Percentiles rank a stretch among this genome's conserved stretches.
Evolutionary conservation across 92 coral and sea anemone species (phyloP).

Genomic region (Diadumene lineata): DNA sequence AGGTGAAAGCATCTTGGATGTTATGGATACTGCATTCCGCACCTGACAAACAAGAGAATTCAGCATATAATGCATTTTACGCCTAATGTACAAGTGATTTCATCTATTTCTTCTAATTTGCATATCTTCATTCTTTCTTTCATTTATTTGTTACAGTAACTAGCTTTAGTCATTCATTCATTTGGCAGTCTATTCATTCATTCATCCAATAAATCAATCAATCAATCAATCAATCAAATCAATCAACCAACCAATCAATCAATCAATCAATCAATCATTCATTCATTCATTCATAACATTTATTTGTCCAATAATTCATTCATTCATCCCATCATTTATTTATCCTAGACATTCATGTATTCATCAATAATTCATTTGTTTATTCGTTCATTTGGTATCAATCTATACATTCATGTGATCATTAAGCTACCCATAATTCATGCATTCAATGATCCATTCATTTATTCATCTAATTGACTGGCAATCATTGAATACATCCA

Average conservation of each 20-base stretch:
- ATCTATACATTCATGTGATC: too few species aligned
- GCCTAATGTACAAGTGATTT: not conserved
- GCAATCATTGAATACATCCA: too few species aligned
- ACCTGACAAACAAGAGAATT: conserved; percentile 40
- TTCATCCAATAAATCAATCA: not conserved
- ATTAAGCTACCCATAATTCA: too few species aligned
- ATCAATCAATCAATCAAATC: not conserved
- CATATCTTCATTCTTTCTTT: too few species aligned
- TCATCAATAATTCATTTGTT: too few species aligned
- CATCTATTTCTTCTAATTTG: too few species aligned
- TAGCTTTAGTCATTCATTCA: too few species aligned
- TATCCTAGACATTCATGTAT: not conserved
- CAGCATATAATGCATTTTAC: not conserved
- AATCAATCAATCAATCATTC: not conserved
- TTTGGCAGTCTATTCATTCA: too few species aligned
- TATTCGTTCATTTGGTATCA: too few species aligned
- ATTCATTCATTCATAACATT: conserved; percentile 2
- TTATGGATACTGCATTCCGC: conserved; percentile 68
- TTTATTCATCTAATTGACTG: too few species aligned
- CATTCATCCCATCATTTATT: not conserved
- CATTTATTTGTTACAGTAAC: too few species aligned
- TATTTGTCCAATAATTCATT: not conserved
- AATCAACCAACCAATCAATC: not conserved
- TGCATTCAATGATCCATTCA: too few species aligned
- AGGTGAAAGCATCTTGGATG: conserved; percentile 65